Evolutionary conservation across 2,797 vertebrate genomes (phyloP).

Genomic region (Limnodromus scolopaceus): DNA sequence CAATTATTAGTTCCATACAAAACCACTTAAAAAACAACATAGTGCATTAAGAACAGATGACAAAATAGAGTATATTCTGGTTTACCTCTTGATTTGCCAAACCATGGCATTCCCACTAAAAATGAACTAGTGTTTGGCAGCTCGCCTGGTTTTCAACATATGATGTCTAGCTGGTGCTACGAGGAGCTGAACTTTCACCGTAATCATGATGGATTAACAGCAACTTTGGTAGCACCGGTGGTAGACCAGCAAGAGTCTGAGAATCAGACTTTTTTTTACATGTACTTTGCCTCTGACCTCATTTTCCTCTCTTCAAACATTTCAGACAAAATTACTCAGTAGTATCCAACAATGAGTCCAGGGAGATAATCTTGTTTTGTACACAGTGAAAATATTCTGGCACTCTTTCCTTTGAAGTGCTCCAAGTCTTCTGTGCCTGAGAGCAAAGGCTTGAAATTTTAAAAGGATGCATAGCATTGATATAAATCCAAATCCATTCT

Average conservation of each 20-base stretch:
- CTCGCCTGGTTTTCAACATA: not conserved
- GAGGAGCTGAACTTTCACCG: not conserved
- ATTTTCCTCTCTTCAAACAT: not conserved
- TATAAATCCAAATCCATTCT: not conserved
- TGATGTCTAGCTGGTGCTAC: not conserved
- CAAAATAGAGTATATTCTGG: not conserved
- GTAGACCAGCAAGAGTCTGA: not conserved
- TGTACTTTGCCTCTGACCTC: not conserved
- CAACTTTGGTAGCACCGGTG: not conserved
- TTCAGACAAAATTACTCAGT: not conserved
- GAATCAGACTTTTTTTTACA: not conserved
- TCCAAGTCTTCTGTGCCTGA: not conserved
- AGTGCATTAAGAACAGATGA: not conserved
- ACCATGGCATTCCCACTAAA: not conserved
- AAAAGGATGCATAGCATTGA: not conserved
- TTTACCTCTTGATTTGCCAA: constrained; percentile 5
- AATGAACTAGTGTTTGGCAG: not conserved
- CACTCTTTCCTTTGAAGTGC: not conserved
- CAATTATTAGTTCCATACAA: not conserved
- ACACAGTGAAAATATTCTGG: not conserved
- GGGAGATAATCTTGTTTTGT: constrained; percentile 11
- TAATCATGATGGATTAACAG: not conserved
- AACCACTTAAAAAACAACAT: not conserved
- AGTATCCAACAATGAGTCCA: not conserved
- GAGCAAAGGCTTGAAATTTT: not conserved